Evolutionary conservation across 2,797 vertebrate species (phyloP), one percentile per base, ranked within the genome.

Genomic region (Chelon auratus): DNA sequence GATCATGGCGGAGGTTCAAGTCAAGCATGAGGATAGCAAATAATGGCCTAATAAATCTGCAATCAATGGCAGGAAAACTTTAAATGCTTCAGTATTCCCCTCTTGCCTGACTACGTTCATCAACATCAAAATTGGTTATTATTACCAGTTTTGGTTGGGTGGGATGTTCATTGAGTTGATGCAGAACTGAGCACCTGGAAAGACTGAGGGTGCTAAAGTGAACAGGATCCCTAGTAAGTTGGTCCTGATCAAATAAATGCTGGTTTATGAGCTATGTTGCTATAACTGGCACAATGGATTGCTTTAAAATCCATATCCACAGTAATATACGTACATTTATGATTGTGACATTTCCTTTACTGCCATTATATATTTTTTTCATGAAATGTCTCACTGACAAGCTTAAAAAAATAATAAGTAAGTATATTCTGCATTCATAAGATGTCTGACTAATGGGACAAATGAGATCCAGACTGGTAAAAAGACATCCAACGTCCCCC

Each of bases 1-100:
- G 77, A 78, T 68, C 81, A 79, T 64, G 76, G 52, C 42, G 78
- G 58, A 55, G 62, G 61, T 73, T 68, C 66, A 72, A 12, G 63
- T 72, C 50, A 60, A 66, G 76, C 72, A 18, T 24, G 36, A 22
- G 77, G 67, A 79, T 76, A 43, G 62, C 69, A 65, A 78, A 85
- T 82, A 82, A 78, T n/a, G 14, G 53, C 59, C 50, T 45, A 69
- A 79, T 63, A 72, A 73, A 80, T 67, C 47, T 87, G 82, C 61
- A 71, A 56, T 84, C 58, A 72, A 58, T 83, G 77, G 78, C 30
- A 67, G 58, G 51, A 74, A 75, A 73, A 56, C 17, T 45, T 68
- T 40, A 66, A 77, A 59, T 77, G 64, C 57, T 79, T 70, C 60
- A 60, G 36, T 69, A 55, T 80, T 77, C 72, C 36, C 30, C 17